phyloP scores from a whole-genome alignment of 2,113 vertebrate genomes.

The Macquaria ambigua region DNA sequence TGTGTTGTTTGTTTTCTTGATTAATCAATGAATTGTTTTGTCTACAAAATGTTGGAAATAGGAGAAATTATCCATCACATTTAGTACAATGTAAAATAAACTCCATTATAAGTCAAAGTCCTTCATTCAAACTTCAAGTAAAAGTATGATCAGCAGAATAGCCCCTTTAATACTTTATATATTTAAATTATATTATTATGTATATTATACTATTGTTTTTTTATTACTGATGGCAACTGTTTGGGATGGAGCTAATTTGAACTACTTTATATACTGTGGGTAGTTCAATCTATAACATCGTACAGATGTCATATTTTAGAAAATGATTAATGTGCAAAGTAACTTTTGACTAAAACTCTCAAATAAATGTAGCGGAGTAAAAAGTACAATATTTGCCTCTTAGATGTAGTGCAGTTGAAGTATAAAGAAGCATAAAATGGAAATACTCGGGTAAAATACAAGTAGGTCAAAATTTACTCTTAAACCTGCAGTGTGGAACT shows the following conservation, averaged over 20 bases:
- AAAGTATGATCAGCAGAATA: neutral
- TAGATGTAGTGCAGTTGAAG: too few relatives aligned
- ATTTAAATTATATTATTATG: too few relatives aligned
- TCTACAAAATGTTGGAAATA: neutral
- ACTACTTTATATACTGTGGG: neutral
- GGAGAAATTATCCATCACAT: neutral
- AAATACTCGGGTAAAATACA: too few relatives aligned
- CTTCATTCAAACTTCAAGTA: neutral
- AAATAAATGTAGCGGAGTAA: neutral
- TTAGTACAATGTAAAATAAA: neutral
- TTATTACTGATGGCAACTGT: too few relatives aligned
- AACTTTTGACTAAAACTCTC: neutral
- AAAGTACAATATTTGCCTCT: neutral
- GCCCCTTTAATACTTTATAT: too few relatives aligned
- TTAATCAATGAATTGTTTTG: neutral
- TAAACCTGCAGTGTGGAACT: too few relatives aligned
- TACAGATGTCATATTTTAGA: too few relatives aligned
- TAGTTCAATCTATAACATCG: neutral
- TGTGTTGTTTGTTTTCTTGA: neutral
- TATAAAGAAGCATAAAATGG: too few relatives aligned
- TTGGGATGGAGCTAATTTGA: too few relatives aligned
- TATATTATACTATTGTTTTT: too few relatives aligned
- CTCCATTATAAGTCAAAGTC: too few relatives aligned
- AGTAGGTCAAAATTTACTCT: too few relatives aligned
- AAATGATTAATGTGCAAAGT: neutral